phyloP scores from a whole-genome alignment of 2,888 invertebrate genomes.

The Eulithis testata region DNA sequence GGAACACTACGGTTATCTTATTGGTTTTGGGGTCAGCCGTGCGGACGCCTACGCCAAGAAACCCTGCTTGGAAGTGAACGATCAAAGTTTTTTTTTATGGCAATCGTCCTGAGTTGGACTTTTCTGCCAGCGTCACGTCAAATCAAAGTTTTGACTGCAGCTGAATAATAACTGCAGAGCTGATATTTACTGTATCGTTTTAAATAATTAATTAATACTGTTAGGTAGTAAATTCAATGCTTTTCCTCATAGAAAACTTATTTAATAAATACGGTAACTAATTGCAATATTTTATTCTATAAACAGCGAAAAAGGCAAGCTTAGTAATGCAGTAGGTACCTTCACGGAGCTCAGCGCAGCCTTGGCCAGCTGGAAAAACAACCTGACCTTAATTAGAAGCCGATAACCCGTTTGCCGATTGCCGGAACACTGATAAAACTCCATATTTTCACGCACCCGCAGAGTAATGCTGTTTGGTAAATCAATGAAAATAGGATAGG shows the following conservation, averaged over 20 bases:
- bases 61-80: conserved; percentile 18
- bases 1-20: conserved; percentile 56
- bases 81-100: conserved; percentile 13
- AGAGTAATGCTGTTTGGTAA: too few species aligned
- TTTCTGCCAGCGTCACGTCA: too few species aligned
- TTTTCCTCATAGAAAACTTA: too few species aligned
- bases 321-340: conserved; percentile 9
- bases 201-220: too few species aligned
- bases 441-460: background rate
- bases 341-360: conserved; percentile 29
- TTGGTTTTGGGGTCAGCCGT: conserved; percentile 57
- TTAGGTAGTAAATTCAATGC: too few species aligned
- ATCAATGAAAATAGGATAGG: too few species aligned
- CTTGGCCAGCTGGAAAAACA: conserved; percentile 43
- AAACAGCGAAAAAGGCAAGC: background rate
- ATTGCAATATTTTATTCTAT: too few species aligned
- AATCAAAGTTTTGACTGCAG: conserved; percentile 7
- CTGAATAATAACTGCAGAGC: background rate
- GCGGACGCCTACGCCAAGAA: conserved; percentile 40
- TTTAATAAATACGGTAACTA: too few species aligned
- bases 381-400: conserved; percentile 45
- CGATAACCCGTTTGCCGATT: conserved; percentile 18
- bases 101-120: too few species aligned
- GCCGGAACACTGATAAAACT: conserved; percentile 16
- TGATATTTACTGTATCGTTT: too few species aligned